Conservation (phyloP, 2,888 invertebrate genomes). For the Tetranychus piercei region DNA sequence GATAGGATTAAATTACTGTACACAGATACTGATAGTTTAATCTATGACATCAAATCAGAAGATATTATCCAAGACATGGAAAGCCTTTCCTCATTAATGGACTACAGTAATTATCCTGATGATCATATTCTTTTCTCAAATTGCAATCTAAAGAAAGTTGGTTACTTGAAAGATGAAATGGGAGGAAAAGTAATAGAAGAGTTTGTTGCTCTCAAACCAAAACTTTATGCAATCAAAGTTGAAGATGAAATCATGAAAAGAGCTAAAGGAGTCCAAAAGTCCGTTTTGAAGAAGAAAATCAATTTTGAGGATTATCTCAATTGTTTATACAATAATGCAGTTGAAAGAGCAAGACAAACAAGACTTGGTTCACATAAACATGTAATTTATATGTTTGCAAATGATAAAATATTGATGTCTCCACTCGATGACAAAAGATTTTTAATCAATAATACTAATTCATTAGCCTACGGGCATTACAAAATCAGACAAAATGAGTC, state of each 20-base stretch:
- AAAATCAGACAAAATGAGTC: background rate
- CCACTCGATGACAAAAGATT: background rate
- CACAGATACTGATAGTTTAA: background rate
- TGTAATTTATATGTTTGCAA: background rate
- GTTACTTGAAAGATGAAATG: conserved; percentile 30
- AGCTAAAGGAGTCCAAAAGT: background rate
- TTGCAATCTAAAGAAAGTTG: conserved; percentile 28
- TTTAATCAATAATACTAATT: background rate
- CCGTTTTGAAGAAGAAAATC: background rate
- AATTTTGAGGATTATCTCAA: background rate
- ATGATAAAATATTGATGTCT: background rate
- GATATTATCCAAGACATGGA: background rate
- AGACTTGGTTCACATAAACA: background rate
- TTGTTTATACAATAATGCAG: background rate
- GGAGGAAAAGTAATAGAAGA: conserved; percentile 27
- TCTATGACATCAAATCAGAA: background rate
- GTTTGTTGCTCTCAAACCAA: conserved; percentile 27
- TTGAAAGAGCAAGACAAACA: background rate
- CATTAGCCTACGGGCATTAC: background rate
- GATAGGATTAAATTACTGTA: background rate
- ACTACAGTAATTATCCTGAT: background rate
- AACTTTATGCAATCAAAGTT: conserved; percentile 16
- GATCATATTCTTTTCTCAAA: background rate
- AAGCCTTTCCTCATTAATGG: background rate
- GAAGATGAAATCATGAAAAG: background rate